Evolutionary conservation across 2,113 vertebrate genomes (phyloP).

Genomic region (Syngnathus floridae): DNA sequence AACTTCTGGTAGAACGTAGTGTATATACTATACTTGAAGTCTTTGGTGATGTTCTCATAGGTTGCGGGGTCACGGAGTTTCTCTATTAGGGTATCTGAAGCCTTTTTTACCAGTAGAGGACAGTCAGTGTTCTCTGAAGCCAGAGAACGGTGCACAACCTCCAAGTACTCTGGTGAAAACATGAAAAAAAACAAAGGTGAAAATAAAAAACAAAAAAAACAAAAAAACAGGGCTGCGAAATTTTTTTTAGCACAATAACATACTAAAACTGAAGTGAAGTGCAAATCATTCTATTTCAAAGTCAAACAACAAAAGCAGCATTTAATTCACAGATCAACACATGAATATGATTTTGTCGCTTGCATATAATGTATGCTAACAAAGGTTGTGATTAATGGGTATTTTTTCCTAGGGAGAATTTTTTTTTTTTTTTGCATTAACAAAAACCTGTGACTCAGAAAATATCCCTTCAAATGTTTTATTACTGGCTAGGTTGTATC

Average conservation of each 20-base stretch:
- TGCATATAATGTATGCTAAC: background rate
- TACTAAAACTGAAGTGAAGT: slow-evolving; percentile 1
- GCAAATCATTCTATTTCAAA: slow-evolving; percentile 13
- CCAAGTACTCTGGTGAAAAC: slow-evolving; percentile 59
- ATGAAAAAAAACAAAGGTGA: slow-evolving; percentile 7
- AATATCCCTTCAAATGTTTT: background rate
- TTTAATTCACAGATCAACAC: slow-evolving; percentile 4
- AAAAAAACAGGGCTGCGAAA: slow-evolving; percentile 17
- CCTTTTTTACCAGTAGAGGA: slow-evolving; percentile 58
- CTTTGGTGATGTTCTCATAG: slow-evolving; percentile 61
- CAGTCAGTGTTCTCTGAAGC: slow-evolving; percentile 51
- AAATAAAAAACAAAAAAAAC: slow-evolving; percentile 9
- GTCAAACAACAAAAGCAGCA: background rate
- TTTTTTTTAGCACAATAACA: slow-evolving; percentile 19
- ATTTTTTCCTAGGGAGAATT: no score
- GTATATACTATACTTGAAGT: slow-evolving; percentile 63
- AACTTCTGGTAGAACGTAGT: background rate
- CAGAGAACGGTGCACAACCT: slow-evolving; percentile 63
- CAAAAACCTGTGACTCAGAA: background rate
- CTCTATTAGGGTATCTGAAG: slow-evolving; percentile 50
- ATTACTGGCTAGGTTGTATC: background rate
- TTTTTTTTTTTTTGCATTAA: background rate
- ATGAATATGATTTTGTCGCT: background rate
- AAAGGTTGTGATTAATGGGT: no score
- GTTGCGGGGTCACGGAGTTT: slow-evolving; percentile 53